Percentiles rank a stretch among this genome's conserved stretches.
Evolutionary conservation across 2,113 vertebrate species (phyloP).

Genomic region (Pimephales promelas): DNA sequence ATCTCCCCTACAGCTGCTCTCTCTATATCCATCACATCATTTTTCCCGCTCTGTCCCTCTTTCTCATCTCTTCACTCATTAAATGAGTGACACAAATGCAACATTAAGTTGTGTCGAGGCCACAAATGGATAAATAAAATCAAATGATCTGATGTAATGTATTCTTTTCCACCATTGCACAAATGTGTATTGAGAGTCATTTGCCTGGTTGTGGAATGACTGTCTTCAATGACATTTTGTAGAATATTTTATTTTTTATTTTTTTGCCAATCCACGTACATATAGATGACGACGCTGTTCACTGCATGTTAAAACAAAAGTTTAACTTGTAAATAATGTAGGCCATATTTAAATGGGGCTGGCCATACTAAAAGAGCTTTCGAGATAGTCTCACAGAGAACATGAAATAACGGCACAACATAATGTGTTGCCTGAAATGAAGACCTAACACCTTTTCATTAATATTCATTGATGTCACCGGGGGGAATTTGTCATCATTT

Average conservation of each 20-base stretch:
- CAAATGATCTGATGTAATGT: conserved; percentile 79
- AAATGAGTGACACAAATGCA: conserved; percentile 83
- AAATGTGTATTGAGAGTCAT: conserved; percentile 62
- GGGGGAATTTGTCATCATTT: conserved; percentile 59
- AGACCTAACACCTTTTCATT: conserved; percentile 58
- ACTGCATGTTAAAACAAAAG: conserved; percentile 27
- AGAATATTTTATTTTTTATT: neutral
- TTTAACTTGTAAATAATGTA: conserved; percentile 40
- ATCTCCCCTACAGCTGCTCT: conserved; percentile 87
- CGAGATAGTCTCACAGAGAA: neutral
- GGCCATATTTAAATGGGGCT: neutral
- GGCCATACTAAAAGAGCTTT: neutral
- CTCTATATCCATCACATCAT: conserved; percentile 72
- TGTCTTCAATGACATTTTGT: conserved; percentile 1
- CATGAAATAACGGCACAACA: neutral
- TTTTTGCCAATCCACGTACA: neutral
- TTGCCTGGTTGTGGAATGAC: conserved; percentile 20
- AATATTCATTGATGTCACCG: conserved; percentile 58
- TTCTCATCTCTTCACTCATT: conserved; percentile 58
- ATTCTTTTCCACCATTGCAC: conserved; percentile 67
- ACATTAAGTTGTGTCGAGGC: conserved; percentile 83
- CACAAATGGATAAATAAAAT: conserved; percentile 83
- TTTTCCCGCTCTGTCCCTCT: conserved; percentile 33
- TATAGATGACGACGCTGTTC: neutral
- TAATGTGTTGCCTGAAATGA: neutral